phyloP scores from a whole-genome alignment of 2,113 vertebrate genomes.

The Syngnathoides biaculeatus region DNA sequence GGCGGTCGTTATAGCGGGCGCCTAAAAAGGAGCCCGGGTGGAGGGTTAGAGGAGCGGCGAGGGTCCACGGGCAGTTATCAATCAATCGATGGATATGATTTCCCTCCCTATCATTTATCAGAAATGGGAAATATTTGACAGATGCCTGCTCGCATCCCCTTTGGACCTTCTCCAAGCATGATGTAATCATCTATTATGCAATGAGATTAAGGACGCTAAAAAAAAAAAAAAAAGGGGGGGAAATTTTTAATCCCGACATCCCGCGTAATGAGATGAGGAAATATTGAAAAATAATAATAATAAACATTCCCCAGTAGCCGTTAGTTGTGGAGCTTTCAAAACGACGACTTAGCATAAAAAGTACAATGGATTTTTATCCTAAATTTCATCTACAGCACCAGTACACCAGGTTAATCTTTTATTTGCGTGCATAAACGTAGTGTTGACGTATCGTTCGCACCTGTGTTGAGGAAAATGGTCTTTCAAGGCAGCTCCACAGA shows the following conservation, averaged over 20 bases:
- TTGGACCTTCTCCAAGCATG: constrained; percentile 5
- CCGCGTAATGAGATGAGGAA: background rate
- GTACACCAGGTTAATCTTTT: no score
- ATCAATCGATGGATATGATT: no score
- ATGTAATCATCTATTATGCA: constrained; percentile 5
- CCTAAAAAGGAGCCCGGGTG: constrained; percentile 46
- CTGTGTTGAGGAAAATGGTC: no score
- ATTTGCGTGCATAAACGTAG: no score
- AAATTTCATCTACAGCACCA: background rate
- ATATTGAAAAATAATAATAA: background rate
- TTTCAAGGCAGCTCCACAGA: no score
- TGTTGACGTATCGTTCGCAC: no score
- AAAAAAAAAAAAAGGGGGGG: background rate
- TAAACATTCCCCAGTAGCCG: background rate
- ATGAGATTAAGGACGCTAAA: constrained; percentile 2
- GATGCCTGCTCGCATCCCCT: background rate
- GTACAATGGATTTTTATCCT: background rate
- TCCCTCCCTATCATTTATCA: background rate
- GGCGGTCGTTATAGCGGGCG: constrained; percentile 57
- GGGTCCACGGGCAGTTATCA: no score
- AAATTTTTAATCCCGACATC: constrained; percentile 5
- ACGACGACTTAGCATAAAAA: background rate
- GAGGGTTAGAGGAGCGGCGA: background rate
- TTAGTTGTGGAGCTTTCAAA: background rate
- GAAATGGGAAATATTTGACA: constrained; percentile 18